Evolutionary conservation across 2,113 vertebrate genomes (phyloP).

Genomic region (Python bivittatus): DNA sequence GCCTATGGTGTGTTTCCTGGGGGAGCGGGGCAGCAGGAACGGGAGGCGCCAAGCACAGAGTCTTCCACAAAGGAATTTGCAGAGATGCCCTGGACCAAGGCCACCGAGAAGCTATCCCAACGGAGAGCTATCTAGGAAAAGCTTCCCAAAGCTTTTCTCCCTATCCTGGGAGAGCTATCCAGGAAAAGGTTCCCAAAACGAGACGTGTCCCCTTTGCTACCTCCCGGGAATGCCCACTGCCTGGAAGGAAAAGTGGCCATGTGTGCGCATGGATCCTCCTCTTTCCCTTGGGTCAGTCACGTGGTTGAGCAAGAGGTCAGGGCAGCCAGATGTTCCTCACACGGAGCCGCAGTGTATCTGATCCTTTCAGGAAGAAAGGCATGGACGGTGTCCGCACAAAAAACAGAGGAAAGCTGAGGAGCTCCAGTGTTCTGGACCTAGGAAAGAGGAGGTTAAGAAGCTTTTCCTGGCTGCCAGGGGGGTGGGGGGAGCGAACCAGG

Average conservation of each 20-base stretch:
- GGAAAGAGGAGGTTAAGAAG: background rate
- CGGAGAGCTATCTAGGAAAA: too few relatives aligned
- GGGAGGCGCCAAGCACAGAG: background rate
- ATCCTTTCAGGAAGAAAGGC: background rate
- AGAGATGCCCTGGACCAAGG: constrained; percentile 1
- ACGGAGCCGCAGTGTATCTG: background rate
- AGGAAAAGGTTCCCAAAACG: too few relatives aligned
- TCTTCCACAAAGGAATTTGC: constrained; percentile 4
- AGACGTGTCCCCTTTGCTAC: too few relatives aligned
- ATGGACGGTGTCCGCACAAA: background rate
- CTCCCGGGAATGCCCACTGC: background rate
- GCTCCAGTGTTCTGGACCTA: background rate
- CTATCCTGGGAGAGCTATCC: too few relatives aligned
- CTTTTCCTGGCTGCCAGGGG: background rate
- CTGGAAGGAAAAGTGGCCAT: background rate
- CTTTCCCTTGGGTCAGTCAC: background rate
- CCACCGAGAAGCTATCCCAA: too few relatives aligned
- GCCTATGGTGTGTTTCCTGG: background rate
- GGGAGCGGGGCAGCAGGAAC: too few relatives aligned
- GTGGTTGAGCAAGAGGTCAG: background rate
- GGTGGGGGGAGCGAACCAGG: background rate
- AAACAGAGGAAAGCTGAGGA: background rate
- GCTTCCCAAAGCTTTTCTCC: too few relatives aligned
- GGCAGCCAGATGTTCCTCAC: background rate
- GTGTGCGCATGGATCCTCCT: background rate